These are phyloP conservation scores for Metopolophium dirhodum DNA, from an alignment of 1,140 invertebrate genomes.

Conservation along the genomic window DNA sequence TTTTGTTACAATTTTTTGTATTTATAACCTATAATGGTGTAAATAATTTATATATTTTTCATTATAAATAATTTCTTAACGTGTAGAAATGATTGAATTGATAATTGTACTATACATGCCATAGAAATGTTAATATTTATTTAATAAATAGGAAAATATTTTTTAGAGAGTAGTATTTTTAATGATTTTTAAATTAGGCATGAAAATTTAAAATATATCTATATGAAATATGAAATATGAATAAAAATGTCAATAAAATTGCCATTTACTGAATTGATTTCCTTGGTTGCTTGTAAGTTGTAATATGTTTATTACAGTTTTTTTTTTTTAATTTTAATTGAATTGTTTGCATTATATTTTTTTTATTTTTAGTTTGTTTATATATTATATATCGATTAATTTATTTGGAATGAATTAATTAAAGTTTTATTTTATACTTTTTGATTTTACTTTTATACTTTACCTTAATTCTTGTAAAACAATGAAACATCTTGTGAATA, in stretches of 20 bases:
- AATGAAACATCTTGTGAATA: conserved; percentile 29
- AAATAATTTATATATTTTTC: conserved; percentile 57
- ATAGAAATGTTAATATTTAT: conserved; percentile 53
- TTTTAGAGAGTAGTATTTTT: conserved; percentile 52
- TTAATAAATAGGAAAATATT: conserved; percentile 55
- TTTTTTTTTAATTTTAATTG: conserved; percentile 40
- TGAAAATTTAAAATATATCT: background rate
- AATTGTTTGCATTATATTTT: conserved; percentile 51
- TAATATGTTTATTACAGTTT: conserved; percentile 33
- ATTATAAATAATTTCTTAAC: conserved; percentile 41
- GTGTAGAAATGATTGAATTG: conserved; percentile 48
- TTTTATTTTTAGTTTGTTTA: conserved; percentile 54
- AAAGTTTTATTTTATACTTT: conserved; percentile 57
- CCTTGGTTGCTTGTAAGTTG: conserved; percentile 32
- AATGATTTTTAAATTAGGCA: conserved; percentile 27
- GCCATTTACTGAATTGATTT: conserved; percentile 46
- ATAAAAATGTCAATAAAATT: conserved; percentile 19
- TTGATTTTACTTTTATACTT: conserved; percentile 46
- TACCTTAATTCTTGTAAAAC: conserved; percentile 34
- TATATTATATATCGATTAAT: conserved; percentile 33
- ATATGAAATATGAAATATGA: conserved; percentile 42
- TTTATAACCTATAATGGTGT: conserved; percentile 38
- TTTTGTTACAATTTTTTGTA: conserved; percentile 54
- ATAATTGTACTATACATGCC: conserved; percentile 47
- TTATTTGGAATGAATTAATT: conserved; percentile 54